Percentiles rank a stretch among this genome's conserved stretches.
These are phyloP conservation scores for Nothoprocta perdicaria DNA, from an alignment of 2,113 vertebrate genomes.

Conservation along the genomic window DNA sequence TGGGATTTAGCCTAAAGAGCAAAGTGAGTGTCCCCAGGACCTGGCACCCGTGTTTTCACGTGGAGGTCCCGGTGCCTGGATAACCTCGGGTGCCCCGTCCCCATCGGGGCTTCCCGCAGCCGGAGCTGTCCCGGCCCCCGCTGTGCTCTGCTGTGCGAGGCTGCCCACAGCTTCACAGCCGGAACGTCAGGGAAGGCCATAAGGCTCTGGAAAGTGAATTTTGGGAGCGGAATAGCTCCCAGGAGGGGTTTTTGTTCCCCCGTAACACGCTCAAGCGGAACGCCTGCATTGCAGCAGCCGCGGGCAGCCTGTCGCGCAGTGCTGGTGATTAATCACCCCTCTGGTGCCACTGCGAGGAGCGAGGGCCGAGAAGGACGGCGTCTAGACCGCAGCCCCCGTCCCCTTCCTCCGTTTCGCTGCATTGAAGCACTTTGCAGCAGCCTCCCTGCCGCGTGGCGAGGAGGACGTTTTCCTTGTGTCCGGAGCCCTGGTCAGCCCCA, in stretches of 20 bases:
- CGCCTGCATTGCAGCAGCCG: conserved; percentile 65
- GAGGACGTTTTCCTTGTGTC: no score
- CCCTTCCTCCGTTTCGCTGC: not conserved
- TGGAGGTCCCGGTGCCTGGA: no score
- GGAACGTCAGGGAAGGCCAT: not conserved
- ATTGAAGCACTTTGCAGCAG: not conserved
- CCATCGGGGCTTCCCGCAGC: no score
- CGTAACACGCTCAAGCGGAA: conserved; percentile 46
- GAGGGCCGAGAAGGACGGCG: not conserved
- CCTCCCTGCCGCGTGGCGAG: accelerated
- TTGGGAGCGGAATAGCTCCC: not conserved
- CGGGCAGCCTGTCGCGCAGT: not conserved
- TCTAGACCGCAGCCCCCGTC: not conserved
- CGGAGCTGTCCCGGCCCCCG: no score
- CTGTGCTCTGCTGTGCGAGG: not conserved
- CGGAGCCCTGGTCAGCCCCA: no score
- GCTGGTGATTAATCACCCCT: conserved; percentile 64
- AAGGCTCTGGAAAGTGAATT: not conserved
- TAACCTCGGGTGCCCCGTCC: not conserved
- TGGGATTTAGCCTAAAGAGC: not conserved
- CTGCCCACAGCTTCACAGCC: not conserved
- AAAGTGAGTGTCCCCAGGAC: accelerated
- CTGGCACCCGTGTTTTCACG: no score
- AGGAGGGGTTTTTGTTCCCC: accelerated
- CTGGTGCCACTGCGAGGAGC: conserved; percentile 42